Evolutionary conservation across 1,140 invertebrate genomes (phyloP), one percentile per base, ranked within the genome.

Genomic region (Chionoecetes opilio): DNA sequence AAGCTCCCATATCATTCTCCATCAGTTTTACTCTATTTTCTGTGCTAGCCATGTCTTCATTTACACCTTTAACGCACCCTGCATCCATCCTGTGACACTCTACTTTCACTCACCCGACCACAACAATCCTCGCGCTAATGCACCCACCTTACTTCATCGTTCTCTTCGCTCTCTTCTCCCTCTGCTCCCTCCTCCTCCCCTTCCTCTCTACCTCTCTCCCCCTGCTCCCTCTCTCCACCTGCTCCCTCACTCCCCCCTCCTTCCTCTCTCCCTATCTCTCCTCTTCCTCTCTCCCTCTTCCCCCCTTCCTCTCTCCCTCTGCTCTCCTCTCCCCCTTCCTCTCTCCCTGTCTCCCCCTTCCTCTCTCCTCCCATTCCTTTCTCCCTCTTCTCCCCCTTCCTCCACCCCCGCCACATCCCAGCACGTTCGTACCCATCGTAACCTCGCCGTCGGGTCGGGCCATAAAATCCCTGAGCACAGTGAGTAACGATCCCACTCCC

Each of bases 401-500:
- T 75, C 21, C 63, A 53, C 11, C 46, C 46, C 46, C 21, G 5
- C 41, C 41, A 75, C 53, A 6, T 75, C 63, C 63, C 63, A n/a
- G n/a, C 63, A 75, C 63, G 63, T 75, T 75, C 63, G 63, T 75
- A 75, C 63, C 63, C 63, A 75, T 9, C 9, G 53, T 26, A 75
- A 75, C 53, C 63, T 26, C 21, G 21, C 63, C 5, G 63, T 75
- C 63, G 63, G 63, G 63, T 75, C 26, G 21, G 63, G 8, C 63
- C n/a, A 75, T 75, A 75, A 75, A 75, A 75, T 75, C n/a, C 11
- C 3, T 75, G 63, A 75, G 63, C 63, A n/a, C 26, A 75, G 63
- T 75, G 63, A 75, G 63, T 75, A 75, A 75, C 63, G 63, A 75
- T 26, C n/a, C 63, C 63, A 75, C 63, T 75, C 63, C 63, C 63